Base-by-base conservation (phyloP, 2,888 invertebrate species). In the Craniophora ligustri region DNA sequence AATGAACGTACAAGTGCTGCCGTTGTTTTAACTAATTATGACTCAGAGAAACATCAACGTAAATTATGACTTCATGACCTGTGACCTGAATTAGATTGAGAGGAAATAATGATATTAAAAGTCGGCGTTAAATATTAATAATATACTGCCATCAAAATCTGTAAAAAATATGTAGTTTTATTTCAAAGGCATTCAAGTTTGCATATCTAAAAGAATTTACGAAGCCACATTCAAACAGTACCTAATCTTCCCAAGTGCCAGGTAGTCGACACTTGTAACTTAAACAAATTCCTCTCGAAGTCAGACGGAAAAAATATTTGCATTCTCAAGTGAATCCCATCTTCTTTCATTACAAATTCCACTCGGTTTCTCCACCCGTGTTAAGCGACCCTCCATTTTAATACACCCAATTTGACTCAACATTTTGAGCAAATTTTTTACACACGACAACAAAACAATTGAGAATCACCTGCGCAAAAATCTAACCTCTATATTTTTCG, bases 401-500 rank as follows among this genome's bases (percentile, higher is more conserved):
- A 63, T 60, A 48, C 47, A 59, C 59, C 40, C 51, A 64, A 61
- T 73, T 61, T 56, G 21, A 47, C n/a, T 10, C 38, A 39, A 53
- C 35, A 68, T 58, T 72, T 51, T 21, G 16, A 42, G 31, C 38
- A 23, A 34, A 23, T 57, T 58, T 67, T 69, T 72, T 57, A 32
- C 44, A 32, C 61, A 28, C 40, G 26, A 55, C 45, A 69, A 50
- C 57, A 60, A 65, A 74, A 72, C 64, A 71, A 67, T 67, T 50
- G 61, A 38, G 53, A 57, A 57, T 72, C 30, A 67, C 65, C 65
- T 51, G 53, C 23, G 42, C 53, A 58, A 72, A 73, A 71, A 74
- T 74, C 60, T 71, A 65, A 71, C 67, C 59, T 60, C 45, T 45
- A 59, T 53, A 60, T 67, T 72, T 74, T 72, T 72, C 34, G 44